Percentiles rank a stretch among this genome's conserved stretches.
Conservation (phyloP, 2,797 vertebrate genomes). For the Oophaga sylvatica region DNA sequence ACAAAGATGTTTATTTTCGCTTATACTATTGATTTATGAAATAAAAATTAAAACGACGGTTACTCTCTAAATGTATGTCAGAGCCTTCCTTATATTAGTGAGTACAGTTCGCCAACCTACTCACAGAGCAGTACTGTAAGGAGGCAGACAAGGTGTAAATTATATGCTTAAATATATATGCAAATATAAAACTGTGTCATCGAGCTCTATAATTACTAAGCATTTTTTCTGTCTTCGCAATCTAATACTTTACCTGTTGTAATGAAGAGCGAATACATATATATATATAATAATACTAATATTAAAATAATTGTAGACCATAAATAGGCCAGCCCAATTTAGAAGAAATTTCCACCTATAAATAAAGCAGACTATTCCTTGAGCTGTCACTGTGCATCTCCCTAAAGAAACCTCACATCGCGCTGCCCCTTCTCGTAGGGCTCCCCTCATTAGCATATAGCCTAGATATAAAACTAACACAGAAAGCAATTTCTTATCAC, state of each 20-base stretch:
- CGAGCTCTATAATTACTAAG: neutral
- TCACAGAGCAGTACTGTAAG: neutral
- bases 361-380: constrained; percentile 24
- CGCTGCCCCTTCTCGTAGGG: constrained; percentile 28
- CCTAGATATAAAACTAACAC: constrained; percentile 52
- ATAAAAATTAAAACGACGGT: too few species aligned
- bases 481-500: constrained; percentile 43
- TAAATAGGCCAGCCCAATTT: constrained; percentile 27
- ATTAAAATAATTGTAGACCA: neutral
- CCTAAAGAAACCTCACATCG: constrained; percentile 41
- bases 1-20: too few species aligned
- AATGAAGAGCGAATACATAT: neutral
- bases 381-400: constrained; percentile 25
- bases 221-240: neutral
- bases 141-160: neutral
- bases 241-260: neutral
- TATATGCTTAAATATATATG: neutral
- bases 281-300: neutral
- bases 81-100: too few species aligned
- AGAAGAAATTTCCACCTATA: constrained; percentile 16
- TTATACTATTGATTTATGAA: too few species aligned
- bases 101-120: neutral
- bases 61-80: neutral
- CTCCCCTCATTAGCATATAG: constrained; percentile 53
- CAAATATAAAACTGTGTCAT: neutral